phyloP scores from a whole-genome alignment of 2,113 vertebrate species.

The Numenius arquata region DNA sequence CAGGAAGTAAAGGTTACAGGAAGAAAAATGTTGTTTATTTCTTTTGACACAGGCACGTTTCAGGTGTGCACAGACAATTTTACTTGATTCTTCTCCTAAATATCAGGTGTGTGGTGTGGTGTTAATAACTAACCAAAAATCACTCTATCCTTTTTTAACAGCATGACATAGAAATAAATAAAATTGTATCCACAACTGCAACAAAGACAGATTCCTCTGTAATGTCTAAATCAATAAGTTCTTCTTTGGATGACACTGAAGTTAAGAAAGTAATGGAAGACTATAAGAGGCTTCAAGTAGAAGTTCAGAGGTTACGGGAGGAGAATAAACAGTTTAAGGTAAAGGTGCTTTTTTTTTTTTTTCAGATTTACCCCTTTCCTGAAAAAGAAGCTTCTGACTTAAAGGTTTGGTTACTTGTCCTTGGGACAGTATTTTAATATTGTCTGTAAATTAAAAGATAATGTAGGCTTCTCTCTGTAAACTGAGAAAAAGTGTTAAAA shows the following conservation, averaged over 20 bases:
- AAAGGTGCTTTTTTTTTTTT: constrained; percentile 12
- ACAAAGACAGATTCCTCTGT: constrained; percentile 90
- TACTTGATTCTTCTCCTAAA: not conserved
- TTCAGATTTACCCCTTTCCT: not conserved
- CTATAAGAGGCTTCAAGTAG: constrained; percentile 92
- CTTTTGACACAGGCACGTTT: constrained; percentile 3
- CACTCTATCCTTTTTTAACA: constrained; percentile 75
- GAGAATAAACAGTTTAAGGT: constrained; percentile 97
- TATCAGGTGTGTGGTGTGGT: constrained; percentile 36
- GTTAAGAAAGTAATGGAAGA: constrained; percentile 97
- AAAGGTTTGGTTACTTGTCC: not conserved
- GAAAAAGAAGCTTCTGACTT: not conserved
- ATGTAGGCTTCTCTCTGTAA: not conserved
- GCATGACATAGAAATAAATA: constrained; percentile 96
- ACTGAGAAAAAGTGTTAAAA: not conserved
- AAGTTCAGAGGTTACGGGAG: constrained; percentile 95
- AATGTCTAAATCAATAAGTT: constrained; percentile 88
- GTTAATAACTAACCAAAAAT: constrained; percentile 28
- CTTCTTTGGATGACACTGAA: constrained; percentile 89
- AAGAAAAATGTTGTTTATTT: constrained; percentile 7
- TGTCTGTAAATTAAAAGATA: not conserved
- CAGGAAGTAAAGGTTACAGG: not conserved
- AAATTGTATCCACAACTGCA: constrained; percentile 87
- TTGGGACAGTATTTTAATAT: not conserved
- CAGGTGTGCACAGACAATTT: constrained; percentile 25